Evolutionary conservation across 2,888 invertebrate species (phyloP).

Genomic region (Chalcis sispes): DNA sequence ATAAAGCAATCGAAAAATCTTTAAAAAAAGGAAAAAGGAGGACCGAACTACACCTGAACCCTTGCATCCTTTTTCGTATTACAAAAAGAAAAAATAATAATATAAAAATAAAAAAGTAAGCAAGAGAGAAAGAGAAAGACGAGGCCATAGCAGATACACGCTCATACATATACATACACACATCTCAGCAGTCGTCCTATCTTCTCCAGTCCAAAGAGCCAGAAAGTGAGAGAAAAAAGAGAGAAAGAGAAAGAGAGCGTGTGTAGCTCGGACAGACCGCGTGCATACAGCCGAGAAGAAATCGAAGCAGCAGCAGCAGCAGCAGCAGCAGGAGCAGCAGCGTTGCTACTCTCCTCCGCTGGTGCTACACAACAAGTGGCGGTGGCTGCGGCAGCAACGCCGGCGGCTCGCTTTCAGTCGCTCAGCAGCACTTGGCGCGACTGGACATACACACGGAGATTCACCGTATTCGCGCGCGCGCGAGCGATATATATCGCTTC

Average conservation of each 20-base stretch:
- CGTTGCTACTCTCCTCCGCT: too few species aligned
- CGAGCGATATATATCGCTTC: background rate
- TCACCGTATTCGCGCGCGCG: background rate
- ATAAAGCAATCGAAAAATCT: too few species aligned
- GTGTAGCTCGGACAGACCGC: constrained; percentile 34
- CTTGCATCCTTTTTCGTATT: too few species aligned
- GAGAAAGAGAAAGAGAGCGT: constrained; percentile 16
- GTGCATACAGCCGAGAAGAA: background rate
- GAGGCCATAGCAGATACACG: too few species aligned
- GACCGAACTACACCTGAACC: too few species aligned
- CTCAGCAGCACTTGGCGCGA: constrained; percentile 72
- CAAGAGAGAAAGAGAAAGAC: too few species aligned
- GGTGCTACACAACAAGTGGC: constrained; percentile 62
- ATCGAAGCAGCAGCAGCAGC: background rate
- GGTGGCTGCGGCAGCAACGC: constrained; percentile 59
- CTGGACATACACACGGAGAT: constrained; percentile 61
- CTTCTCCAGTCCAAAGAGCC: too few species aligned
- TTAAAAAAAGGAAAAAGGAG: too few species aligned
- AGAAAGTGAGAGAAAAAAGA: constrained; percentile 22
- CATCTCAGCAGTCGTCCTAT: too few species aligned
- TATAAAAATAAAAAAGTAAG: too few species aligned
- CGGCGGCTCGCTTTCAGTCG: constrained; percentile 65
- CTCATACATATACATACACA: too few species aligned
- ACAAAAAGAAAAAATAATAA: too few species aligned
- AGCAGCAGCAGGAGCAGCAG: constrained; percentile 10